Evolutionary conservation across 2,113 vertebrate genomes (phyloP), one percentile per base, ranked within the genome.

Genomic region (Cynocephalus volans): DNA sequence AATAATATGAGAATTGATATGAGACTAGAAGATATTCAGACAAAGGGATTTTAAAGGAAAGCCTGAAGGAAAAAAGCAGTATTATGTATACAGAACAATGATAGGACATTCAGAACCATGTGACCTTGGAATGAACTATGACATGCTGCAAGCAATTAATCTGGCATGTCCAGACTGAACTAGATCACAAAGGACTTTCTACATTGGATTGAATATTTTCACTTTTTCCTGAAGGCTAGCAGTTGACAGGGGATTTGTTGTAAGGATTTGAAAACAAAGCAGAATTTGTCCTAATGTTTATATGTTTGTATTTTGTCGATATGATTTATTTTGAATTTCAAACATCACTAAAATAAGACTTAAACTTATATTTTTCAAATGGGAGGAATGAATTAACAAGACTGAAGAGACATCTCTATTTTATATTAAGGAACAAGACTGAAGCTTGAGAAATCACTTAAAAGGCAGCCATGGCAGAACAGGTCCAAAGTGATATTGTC

Each of bases 111-210:
- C 10, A 79, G 48, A 77, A 83, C 7, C 6, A 36, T 56, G 52
- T 15, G 13, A 1, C 2, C 26, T 60, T 19, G 18, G 1, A 11
- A 12, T 18, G 19, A 12, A n/a, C 36, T 8, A 3, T 23, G 11
- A 50, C 33, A 11, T 54, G 33, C 17, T 18, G 3, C 3, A 62
- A 67, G 36, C 4, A n/a, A n/a, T 70, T 56, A 31, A 58, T 36
- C 23, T 26, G 45, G 2, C 1, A 19, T 21, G 0, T 1, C 26
- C 36, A 52, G 33, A 3, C 5, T n/a, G 8, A 17, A 23, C 5
- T n/a, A 12, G 21, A 23, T 62, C n/a, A 19, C 3, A 23, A 17
- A 60, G 52, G 1, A 19, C 28, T 2, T 67, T 64, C 4, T 28
- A 10, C 19, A 10, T 1, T 21, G 15, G 2, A 13, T 2, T 28